These are phyloP conservation scores for Thripadectes ignobilis DNA, from an alignment of 2,797 vertebrate species.

Conservation along the genomic window DNA sequence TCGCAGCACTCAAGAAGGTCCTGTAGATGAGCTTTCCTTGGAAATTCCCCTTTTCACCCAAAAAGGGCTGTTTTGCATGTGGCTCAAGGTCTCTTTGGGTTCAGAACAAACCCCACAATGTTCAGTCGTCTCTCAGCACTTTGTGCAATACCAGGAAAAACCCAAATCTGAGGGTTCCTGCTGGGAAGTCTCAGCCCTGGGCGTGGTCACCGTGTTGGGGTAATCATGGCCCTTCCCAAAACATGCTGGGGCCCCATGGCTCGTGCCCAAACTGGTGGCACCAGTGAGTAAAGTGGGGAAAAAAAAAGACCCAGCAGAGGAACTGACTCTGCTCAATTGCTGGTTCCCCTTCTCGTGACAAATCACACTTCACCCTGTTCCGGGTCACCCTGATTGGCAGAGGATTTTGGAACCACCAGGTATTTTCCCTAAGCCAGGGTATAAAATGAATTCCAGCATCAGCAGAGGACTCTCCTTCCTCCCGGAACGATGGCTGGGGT, in stretches of 20 bases:
- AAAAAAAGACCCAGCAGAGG: accelerated
- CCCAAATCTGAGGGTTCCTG: too few species aligned
- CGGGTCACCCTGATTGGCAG: not conserved
- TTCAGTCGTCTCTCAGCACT: not conserved
- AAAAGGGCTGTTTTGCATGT: accelerated
- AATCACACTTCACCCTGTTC: not conserved
- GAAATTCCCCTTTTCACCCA: not conserved
- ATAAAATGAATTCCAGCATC: not conserved
- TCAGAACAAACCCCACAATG: accelerated
- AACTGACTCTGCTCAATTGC: not conserved
- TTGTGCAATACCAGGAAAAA: not conserved
- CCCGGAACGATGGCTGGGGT: not conserved
- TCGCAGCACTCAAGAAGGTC: too few species aligned
- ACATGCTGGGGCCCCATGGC: accelerated
- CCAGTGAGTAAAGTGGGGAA: not conserved
- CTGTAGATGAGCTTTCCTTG: too few species aligned
- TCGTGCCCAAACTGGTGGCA: not conserved
- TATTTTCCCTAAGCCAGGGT: not conserved
- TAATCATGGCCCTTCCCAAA: accelerated
- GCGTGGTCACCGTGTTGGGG: accelerated
- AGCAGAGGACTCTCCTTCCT: not conserved
- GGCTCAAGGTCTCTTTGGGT: accelerated
- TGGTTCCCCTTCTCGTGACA: not conserved
- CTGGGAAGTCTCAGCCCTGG: not conserved
- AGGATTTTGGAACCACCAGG: not conserved